Conservation (phyloP, 2,113 vertebrate genomes). For the Tragelaphus strepsiceros region DNA sequence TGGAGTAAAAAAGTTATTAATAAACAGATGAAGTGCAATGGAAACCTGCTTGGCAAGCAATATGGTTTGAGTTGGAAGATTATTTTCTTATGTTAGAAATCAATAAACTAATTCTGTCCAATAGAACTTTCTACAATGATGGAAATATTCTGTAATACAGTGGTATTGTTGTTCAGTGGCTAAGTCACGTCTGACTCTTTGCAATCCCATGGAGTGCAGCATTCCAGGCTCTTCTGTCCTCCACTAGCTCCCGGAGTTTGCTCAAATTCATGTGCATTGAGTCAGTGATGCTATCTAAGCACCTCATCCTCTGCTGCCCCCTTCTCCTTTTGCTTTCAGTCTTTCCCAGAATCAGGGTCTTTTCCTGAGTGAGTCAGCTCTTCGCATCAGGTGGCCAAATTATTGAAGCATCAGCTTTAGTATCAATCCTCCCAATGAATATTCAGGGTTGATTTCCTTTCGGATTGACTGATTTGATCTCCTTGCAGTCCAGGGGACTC, state of each 20-base stretch:
- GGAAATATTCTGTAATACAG: not conserved
- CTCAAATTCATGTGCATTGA: not conserved
- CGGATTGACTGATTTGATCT: not conserved
- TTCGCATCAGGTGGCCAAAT: not conserved
- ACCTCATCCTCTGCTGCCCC: not conserved
- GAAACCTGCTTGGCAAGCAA: not conserved
- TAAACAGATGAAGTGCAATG: constrained; percentile 9
- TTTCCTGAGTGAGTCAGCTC: not conserved
- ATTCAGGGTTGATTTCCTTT: not conserved
- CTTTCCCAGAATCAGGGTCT: not conserved
- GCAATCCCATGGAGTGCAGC: not conserved
- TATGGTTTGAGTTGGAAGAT: not conserved
- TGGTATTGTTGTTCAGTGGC: not conserved
- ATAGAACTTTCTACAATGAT: not conserved
- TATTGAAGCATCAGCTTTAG: not conserved
- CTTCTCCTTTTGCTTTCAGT: not conserved
- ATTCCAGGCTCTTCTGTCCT: not conserved
- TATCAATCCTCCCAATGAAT: not conserved
- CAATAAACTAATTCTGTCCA: not conserved
- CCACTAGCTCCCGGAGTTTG: not conserved
- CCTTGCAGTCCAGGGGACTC: not conserved
- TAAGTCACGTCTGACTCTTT: not conserved
- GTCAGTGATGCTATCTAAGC: not conserved
- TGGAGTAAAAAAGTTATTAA: not conserved
- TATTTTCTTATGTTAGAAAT: constrained; percentile 52